Percentiles rank a stretch among this genome's conserved stretches.
phyloP scores from a whole-genome alignment of 2,113 vertebrate species.

The Psittacula cyanocephala region DNA sequence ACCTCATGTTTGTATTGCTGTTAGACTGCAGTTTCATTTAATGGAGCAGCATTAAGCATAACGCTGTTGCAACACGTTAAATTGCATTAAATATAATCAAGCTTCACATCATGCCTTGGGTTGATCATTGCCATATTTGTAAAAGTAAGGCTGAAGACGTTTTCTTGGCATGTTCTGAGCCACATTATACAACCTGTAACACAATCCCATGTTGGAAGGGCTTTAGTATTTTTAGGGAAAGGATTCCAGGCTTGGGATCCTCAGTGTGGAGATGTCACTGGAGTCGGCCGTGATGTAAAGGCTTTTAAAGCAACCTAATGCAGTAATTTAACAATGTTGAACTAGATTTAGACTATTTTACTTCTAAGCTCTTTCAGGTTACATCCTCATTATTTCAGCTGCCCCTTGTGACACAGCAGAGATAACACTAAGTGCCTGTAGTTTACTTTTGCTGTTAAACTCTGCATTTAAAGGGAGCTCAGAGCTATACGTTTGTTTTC shows the following conservation, averaged over 20 bases:
- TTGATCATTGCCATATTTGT: conserved; percentile 41
- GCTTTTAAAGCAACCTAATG: neutral
- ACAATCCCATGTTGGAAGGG: neutral
- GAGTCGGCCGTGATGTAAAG: neutral
- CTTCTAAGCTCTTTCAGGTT: neutral
- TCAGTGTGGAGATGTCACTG: neutral
- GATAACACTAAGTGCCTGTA: neutral
- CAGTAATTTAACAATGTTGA: neutral
- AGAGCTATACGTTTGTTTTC: neutral
- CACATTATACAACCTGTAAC: neutral
- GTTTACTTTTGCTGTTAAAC: conserved; percentile 28
- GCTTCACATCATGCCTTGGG: neutral
- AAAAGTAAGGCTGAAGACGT: neutral
- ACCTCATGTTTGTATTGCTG: neutral
- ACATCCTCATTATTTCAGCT: neutral
- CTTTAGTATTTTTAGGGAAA: neutral
- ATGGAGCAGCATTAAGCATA: neutral
- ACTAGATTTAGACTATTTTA: neutral
- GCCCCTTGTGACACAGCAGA: neutral
- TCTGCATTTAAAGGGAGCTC: neutral
- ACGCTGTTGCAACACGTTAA: neutral
- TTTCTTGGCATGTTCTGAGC: neutral
- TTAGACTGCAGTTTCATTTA: neutral
- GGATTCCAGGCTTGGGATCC: neutral
- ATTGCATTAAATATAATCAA: neutral